These are phyloP conservation scores for Xestia c-nigrum DNA, from an alignment of 2,888 invertebrate genomes.

Conservation along the genomic window DNA sequence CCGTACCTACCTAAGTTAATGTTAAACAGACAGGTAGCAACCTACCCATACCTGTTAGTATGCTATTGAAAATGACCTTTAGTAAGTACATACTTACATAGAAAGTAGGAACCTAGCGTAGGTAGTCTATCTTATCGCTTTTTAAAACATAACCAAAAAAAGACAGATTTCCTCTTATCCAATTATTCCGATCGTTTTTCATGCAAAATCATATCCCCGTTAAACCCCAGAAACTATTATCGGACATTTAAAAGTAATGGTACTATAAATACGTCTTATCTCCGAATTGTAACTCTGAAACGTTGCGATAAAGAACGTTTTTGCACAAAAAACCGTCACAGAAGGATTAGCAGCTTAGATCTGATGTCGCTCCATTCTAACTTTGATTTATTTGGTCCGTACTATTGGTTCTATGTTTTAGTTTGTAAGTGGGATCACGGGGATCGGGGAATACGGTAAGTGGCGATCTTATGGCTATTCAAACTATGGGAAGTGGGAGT, in stretches of 20 bases:
- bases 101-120: not conserved
- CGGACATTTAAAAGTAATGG: slow-evolving; percentile 53
- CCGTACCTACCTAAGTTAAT: too few species aligned
- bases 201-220: slow-evolving; percentile 40
- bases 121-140: slow-evolving; percentile 11
- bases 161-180: slow-evolving; percentile 12
- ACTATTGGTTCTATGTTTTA: slow-evolving; percentile 44
- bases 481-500: slow-evolving; percentile 19
- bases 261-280: slow-evolving; percentile 43
- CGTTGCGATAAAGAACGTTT: slow-evolving; percentile 41
- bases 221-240: slow-evolving; percentile 46
- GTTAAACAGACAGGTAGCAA: too few species aligned
- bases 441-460: slow-evolving; percentile 14
- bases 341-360: slow-evolving; percentile 59
- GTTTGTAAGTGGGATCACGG: slow-evolving; percentile 47
- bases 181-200: slow-evolving; percentile 22
- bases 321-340: slow-evolving; percentile 15
- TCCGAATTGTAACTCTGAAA: slow-evolving; percentile 25
- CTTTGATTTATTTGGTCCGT: slow-evolving; percentile 63
- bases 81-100: not conserved
- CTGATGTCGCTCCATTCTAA: slow-evolving; percentile 55
- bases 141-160: slow-evolving; percentile 13
- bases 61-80: not conserved
- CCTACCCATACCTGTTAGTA: too few species aligned
- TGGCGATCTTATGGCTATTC: slow-evolving; percentile 20